Evolutionary conservation across 64 coral and sea anemone species (phyloP), one percentile per base, ranked within the genome.

Genomic region (Cladopsammia gracilis): DNA sequence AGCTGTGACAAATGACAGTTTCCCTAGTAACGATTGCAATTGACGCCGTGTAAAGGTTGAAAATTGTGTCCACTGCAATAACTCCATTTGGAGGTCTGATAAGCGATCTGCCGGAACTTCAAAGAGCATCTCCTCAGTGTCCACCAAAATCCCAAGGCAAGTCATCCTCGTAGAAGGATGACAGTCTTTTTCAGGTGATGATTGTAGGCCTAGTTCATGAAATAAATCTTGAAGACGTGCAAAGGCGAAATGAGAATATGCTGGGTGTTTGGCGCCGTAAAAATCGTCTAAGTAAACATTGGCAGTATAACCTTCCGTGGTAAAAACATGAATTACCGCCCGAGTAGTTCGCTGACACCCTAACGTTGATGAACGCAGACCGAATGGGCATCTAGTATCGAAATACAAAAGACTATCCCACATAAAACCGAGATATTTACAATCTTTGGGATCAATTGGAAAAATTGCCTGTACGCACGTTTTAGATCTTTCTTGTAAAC

Each of bases 231-330:
- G 18, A 12, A 86, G 46, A 71, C 83, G 50, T 23, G 65, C 13
- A 86, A 86, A 86, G 14, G 83, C 23, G 11, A 23, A 24, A 26
- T 50, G n/a, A 14, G 83, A 45, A 14, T 52, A 6, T n/a, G 0
- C 18, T 7, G 65, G 62, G 5, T 53, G 42, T n/a, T 86, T 64
- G 8, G 64, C 64, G 6, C 83, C 66, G 23, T 71, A 86, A 86
- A 86, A 86, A 77, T 89, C 59, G 15, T 89, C 60, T 8, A 89
- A 16, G 53, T 89, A 89, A 64, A 89, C 72, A 15, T 89, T 73
- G 11, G 73, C 47, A 7, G 26, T 46, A 52, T 44, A 89, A 64
- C 87, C 86, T 65, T 64, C 71, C 5, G 50, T 62, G 1, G 71
- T 78, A 62, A 88, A 75, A 20, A 74, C 56, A 60, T 76, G 56